A percentile compares a stretch with the other conserved stretches of the same genome.
Evolutionary conservation across 1,140 invertebrate genomes (phyloP).

Genomic region (Steinernema khuongi): DNA sequence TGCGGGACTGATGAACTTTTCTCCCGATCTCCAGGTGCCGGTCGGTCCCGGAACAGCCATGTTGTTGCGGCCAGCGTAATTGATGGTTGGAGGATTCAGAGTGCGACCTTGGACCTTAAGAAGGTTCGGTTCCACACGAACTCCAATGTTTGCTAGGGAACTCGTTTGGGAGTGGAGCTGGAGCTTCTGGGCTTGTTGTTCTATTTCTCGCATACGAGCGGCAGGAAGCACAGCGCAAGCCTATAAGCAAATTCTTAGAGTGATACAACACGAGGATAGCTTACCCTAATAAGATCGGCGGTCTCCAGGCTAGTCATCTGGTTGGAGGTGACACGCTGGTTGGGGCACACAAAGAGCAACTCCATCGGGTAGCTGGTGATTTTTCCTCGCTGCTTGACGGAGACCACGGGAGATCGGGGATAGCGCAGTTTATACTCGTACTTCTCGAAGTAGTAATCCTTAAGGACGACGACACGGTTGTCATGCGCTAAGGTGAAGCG

Average conservation of each 20-base stretch:
- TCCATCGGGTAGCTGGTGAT: background rate
- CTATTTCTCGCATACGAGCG: background rate
- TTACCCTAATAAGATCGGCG: background rate
- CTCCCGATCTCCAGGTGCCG: background rate
- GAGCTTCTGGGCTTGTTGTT: background rate
- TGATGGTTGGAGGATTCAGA: background rate
- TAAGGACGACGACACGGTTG: background rate
- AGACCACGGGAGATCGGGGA: background rate
- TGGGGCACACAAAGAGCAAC: background rate
- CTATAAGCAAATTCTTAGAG: background rate
- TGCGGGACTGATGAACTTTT: background rate
- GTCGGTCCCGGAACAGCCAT: background rate
- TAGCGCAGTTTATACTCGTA: background rate
- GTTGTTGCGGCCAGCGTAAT: background rate
- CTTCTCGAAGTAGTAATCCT: background rate
- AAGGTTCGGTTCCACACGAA: background rate
- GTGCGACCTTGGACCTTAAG: background rate
- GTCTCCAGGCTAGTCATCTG: background rate
- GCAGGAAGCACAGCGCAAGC: background rate
- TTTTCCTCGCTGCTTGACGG: background rate
- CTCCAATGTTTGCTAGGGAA: background rate
- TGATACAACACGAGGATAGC: background rate
- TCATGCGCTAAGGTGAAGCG: background rate
- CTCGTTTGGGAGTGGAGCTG: background rate
- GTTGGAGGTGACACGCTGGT: background rate